Base-by-base conservation (phyloP, 2,888 invertebrate genomes). In the Noctuana brunneofusca region DNA sequence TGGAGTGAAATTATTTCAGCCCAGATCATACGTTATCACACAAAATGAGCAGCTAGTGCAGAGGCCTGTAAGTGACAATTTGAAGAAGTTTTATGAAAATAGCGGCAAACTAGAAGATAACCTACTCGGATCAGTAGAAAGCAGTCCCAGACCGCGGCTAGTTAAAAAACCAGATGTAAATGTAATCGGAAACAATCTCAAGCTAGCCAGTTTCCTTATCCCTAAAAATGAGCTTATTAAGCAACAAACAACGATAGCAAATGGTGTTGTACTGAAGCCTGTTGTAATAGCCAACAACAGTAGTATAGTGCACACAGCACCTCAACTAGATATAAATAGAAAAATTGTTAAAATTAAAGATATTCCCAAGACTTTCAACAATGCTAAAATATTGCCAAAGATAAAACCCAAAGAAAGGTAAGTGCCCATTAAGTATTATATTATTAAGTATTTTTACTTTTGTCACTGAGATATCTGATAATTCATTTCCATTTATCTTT, bases 51-150 rank as follows among this genome's bases (percentile, higher is more conserved):
- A 80, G 63, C 80, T 79, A 32, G 74, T 74, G 63, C 73, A 78
- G 22, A 84, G 84, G 71, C 84, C 87, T 55, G 75, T 83, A n/a
- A 80, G 80, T 69, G 84, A 86, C 79, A 90, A 83, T 81, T 83
- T 91, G 77, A 89, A 88, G 83, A 80, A 81, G 65, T 91, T 89
- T 73, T 91, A 90, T 71, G 90, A 91, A 79, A 91, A 81, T 76
- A 90, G 89, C 81, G 90, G 89, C 68, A 89, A 87, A 72, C 78
- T 90, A 58, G 89, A 89, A 71, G 84, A 81, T 72, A 78, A 75
- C 68, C 75, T 82, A 63, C 69, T 80, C 41, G 71, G 77, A 46
- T 78, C 74, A 59, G 65, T 69, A n/a, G 76, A 80, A 20, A 77
- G 68, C 58, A 71, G 70, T 66, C 57, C 71, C 0, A 84, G 79